These are phyloP conservation scores for Brachionus rotundiformis DNA, from an alignment of 1,140 invertebrate species.

Conservation along the genomic window DNA sequence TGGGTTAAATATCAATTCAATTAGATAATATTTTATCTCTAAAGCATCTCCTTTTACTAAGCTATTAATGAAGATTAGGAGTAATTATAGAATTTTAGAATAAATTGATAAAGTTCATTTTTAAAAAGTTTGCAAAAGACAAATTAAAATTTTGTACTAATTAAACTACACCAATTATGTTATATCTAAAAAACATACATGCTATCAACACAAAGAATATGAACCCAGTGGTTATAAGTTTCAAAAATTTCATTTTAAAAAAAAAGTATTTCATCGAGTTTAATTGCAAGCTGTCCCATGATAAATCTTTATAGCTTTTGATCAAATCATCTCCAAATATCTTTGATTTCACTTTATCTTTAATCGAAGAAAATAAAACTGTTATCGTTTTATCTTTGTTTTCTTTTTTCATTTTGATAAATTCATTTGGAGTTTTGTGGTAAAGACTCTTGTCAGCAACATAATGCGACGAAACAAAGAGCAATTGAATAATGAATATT, in stretches of 20 bases:
- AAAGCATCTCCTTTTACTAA: no score
- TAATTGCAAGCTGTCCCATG: background rate
- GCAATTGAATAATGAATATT: background rate
- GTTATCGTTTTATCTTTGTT: background rate
- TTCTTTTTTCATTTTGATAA: constrained; percentile 13
- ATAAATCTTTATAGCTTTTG: background rate
- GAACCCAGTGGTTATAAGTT: background rate
- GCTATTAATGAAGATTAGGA: no score
- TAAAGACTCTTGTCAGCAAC: background rate
- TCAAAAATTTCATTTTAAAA: constrained; percentile 43
- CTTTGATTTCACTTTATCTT: constrained; percentile 28
- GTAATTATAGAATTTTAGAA: no score
- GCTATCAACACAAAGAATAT: background rate
- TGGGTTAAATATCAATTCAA: background rate
- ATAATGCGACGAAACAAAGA: background rate
- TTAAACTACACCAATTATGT: background rate
- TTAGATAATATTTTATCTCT: background rate
- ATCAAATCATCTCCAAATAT: background rate
- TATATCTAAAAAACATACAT: background rate
- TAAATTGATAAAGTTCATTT: no score
- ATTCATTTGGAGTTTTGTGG: background rate
- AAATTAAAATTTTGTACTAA: background rate
- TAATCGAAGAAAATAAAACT: background rate
- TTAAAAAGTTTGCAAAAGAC: no score
- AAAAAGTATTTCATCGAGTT: constrained; percentile 22